Conservation (phyloP, 2,113 vertebrate species). For the Mus musculus region DNA sequence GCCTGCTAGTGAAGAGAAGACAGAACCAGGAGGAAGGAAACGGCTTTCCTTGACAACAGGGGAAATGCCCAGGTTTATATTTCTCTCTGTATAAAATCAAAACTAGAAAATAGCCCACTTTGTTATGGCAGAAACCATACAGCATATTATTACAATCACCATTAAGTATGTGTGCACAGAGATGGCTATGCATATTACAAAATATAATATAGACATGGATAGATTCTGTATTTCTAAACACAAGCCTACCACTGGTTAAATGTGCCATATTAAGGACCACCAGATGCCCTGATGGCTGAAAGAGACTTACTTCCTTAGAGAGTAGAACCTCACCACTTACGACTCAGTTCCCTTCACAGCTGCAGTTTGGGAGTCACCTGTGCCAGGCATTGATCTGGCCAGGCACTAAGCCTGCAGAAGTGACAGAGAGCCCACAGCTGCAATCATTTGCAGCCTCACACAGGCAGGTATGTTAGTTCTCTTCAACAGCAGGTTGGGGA, state of each 20-base stretch:
- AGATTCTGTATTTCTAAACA: background rate
- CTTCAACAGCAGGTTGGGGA: too few species aligned
- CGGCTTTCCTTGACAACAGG: background rate
- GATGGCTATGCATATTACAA: background rate
- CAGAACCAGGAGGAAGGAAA: background rate
- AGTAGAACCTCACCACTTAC: background rate
- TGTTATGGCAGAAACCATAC: background rate
- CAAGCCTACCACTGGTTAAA: background rate
- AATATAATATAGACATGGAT: background rate
- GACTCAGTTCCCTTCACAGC: background rate
- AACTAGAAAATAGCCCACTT: background rate
- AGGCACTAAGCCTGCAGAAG: background rate
- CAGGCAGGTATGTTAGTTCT: background rate
- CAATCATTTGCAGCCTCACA: background rate
- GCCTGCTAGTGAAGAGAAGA: background rate
- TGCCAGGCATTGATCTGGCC: background rate
- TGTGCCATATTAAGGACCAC: background rate
- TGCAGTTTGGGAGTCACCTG: background rate
- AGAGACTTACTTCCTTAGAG: background rate
- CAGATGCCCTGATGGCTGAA: background rate
- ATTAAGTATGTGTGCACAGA: background rate
- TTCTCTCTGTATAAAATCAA: slow-evolving; percentile 3
- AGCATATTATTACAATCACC: background rate
- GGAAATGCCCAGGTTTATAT: background rate
- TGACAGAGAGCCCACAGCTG: background rate